Evolutionary conservation across 2,888 invertebrate genomes (phyloP), one percentile per base, ranked within the genome.

Genomic region (Drosophila parthenogenetica): DNA sequence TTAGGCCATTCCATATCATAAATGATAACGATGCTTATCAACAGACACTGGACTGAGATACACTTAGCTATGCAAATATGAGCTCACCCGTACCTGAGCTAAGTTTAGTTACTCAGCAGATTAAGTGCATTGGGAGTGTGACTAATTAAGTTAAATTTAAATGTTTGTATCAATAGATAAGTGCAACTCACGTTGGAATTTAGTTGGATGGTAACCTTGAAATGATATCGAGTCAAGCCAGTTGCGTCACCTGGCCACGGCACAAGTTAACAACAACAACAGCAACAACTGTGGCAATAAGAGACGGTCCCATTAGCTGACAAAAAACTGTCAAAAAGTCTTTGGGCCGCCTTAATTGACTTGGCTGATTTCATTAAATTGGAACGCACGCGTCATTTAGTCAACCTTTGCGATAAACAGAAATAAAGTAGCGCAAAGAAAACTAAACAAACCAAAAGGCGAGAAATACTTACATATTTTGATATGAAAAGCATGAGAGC

Each of bases 161-260:
- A 35, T 11, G 51, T 3, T 16, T 11, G 2, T 29, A 7, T 17
- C 19, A 17, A 48, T 35, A 68, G 60, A 67, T 68, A 66, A 29
- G 35, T 81, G 79, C 78, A 78, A 73, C 73, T 66, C 70, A 65
- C 55, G 61, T 63, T 65, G 55, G 29, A 5, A 19, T 51, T 55
- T 55, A 61, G 46, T 50, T 64, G 58, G 25, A 45, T 35, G 48
- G 50, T 70, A 73, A 78, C 82, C 87, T 84, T 87, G 74, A 81
- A 68, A 53, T 50, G 60, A 55, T 75, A 72, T 60, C 53, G 53
- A 50, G 54, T 48, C 46, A 53, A 49, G 45, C 50, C 19, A 50
- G 67, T 83, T 84, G 66, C 87, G 79, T 87, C 83, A 83, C 68
- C 69, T 70, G 80, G 17, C 61, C 69, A 69, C 64, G 54, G 57